phyloP scores from a whole-genome alignment of 53 echinoderm and acorn worm genomes.

The Hippasteria phrygiana region DNA sequence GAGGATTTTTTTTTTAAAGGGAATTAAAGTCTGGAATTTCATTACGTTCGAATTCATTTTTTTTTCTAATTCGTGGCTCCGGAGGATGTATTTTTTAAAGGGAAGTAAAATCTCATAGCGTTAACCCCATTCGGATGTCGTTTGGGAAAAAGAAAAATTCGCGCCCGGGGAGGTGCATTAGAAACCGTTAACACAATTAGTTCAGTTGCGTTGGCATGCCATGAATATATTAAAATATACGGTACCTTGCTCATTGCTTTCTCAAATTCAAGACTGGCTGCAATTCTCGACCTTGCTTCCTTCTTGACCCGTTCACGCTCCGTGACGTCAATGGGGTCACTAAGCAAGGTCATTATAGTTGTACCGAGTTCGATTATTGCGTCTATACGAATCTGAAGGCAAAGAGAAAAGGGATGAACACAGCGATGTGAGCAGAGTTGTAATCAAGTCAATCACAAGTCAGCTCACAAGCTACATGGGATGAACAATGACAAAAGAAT shows the following conservation, averaged over 20 bases:
- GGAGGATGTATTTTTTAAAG: too few species aligned
- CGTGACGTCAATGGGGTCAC: neutral
- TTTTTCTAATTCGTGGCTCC: too few species aligned
- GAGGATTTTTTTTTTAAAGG: too few species aligned
- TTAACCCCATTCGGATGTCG: too few species aligned
- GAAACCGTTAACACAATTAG: neutral
- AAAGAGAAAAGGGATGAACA: neutral
- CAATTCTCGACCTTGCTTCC: conserved; percentile 49
- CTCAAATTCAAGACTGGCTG: conserved; percentile 82
- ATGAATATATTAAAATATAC: neutral
- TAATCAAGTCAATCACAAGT: neutral
- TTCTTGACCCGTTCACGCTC: neutral
- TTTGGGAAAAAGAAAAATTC: too few species aligned
- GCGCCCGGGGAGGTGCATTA: neutral
- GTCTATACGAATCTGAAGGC: conserved; percentile 53
- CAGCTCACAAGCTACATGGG: too few species aligned
- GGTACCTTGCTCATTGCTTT: conserved; percentile 16
- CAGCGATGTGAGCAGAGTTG: neutral
- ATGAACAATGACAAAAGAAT: too few species aligned
- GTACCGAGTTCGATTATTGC: conserved; percentile 68
- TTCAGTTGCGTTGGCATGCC: neutral
- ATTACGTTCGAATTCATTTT: too few species aligned
- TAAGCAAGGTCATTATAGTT: conserved; percentile 57
- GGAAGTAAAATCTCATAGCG: too few species aligned
- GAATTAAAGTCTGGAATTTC: too few species aligned